Conservation (phyloP, 2,888 invertebrate genomes). For the Philonicus albiceps region DNA sequence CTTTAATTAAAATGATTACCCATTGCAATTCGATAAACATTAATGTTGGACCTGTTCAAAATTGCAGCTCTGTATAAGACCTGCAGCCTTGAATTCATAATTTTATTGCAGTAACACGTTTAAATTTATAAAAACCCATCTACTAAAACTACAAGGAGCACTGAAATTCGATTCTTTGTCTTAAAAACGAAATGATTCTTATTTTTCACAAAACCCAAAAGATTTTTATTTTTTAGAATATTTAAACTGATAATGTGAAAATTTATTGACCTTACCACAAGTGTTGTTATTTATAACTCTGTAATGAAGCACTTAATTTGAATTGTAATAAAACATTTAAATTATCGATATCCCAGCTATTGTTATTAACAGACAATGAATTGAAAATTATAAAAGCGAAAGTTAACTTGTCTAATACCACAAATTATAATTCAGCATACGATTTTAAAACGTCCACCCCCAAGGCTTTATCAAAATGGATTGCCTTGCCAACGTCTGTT, state of each 20-base stretch:
- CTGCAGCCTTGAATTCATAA: background rate
- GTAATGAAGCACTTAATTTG: background rate
- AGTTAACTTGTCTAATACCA: background rate
- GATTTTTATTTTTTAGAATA: background rate
- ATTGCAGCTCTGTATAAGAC: background rate
- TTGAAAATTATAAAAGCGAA: background rate
- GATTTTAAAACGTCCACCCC: background rate
- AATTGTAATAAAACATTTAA: background rate
- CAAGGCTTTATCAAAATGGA: background rate
- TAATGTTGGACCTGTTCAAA: background rate
- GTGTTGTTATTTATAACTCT: background rate
- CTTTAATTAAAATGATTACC: background rate
- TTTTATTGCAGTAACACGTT: background rate
- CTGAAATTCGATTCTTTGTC: background rate
- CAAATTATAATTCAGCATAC: background rate
- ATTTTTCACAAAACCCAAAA: background rate
- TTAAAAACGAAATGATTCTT: background rate
- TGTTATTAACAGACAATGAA: background rate
- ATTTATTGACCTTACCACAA: background rate
- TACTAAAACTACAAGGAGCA: background rate
- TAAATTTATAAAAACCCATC: background rate
- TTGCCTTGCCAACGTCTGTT: background rate
- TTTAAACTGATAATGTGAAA: background rate
- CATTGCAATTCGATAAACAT: background rate
- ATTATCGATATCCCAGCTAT: background rate